Conservation (phyloP, 2,113 vertebrate genomes). For the Alces alces region DNA sequence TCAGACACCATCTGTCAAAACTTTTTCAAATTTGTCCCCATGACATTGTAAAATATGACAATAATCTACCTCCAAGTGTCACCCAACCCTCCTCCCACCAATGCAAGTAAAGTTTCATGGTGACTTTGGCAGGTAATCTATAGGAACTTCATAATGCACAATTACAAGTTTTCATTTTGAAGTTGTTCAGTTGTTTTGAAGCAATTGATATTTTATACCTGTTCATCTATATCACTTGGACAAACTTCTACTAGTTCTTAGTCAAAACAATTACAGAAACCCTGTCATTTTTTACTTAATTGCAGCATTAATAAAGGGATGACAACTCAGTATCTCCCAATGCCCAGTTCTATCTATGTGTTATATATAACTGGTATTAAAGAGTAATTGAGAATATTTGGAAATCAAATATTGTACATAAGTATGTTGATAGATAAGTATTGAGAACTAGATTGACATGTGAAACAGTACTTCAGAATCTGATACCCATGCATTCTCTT, state of each 20-base stretch:
- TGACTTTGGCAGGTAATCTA: conserved; percentile 10
- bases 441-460: conserved; percentile 13
- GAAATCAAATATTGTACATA: conserved; percentile 65
- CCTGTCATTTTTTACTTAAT: conserved; percentile 58
- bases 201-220: conserved; percentile 41
- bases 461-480: neutral
- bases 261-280: conserved; percentile 67
- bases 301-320: conserved; percentile 53
- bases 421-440: conserved; percentile 25
- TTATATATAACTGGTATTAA: conserved; percentile 51
- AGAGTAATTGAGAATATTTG: conserved; percentile 55
- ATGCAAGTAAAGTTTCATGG: neutral
- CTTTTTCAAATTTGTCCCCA: neutral
- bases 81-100: neutral
- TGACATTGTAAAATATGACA: neutral
- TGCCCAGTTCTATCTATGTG: conserved; percentile 19
- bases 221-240: conserved; percentile 52
- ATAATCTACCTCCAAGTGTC: neutral
- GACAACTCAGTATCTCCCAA: conserved; percentile 14
- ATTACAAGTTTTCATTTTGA: conserved; percentile 5
- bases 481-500: neutral
- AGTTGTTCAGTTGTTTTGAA: conserved; percentile 53
- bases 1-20: neutral
- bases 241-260: conserved; percentile 63
- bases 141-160: conserved; percentile 20